phyloP scores from a whole-genome alignment of 2,888 invertebrate genomes.

The Dione juno region DNA sequence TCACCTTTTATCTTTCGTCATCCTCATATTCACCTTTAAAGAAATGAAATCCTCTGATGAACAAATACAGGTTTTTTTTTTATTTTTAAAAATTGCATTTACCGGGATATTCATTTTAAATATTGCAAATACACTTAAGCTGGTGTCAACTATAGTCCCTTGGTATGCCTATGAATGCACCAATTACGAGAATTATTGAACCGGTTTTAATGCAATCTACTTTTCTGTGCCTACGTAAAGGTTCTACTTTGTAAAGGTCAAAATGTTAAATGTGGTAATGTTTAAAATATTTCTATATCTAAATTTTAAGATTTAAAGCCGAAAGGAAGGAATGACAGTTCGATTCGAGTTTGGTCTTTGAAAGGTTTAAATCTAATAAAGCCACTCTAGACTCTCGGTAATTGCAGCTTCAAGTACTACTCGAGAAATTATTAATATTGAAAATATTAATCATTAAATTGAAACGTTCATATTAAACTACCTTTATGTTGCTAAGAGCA shows the following conservation, averaged over 20 bases:
- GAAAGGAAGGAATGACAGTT: background rate
- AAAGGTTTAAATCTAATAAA: background rate
- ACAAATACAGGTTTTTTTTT: too few species aligned
- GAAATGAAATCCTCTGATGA: too few species aligned
- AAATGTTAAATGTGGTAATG: slow-evolving; percentile 39
- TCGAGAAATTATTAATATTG: background rate
- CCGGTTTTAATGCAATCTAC: slow-evolving; percentile 47
- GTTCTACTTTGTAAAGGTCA: slow-evolving; percentile 45
- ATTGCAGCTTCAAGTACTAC: background rate
- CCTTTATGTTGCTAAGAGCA: too few species aligned
- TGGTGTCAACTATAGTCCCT: slow-evolving; percentile 30
- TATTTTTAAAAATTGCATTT: too few species aligned
- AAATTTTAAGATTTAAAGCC: background rate
- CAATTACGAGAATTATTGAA: slow-evolving; percentile 45
- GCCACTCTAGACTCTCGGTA: background rate
- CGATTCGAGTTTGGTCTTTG: background rate
- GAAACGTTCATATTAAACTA: too few species aligned
- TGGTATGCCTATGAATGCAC: slow-evolving; percentile 42
- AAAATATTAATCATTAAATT: too few species aligned
- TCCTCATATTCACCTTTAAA: too few species aligned
- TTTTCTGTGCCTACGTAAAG: slow-evolving; percentile 45
- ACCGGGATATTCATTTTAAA: slow-evolving; percentile 19
- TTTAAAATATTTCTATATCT: slow-evolving; percentile 28
- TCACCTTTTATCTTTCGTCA: background rate
- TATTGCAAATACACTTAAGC: slow-evolving; percentile 16